Percentiles rank a stretch among this genome's conserved stretches.
Conservation (phyloP, 2,113 vertebrate genomes). For the Chelonoidis abingdonii region DNA sequence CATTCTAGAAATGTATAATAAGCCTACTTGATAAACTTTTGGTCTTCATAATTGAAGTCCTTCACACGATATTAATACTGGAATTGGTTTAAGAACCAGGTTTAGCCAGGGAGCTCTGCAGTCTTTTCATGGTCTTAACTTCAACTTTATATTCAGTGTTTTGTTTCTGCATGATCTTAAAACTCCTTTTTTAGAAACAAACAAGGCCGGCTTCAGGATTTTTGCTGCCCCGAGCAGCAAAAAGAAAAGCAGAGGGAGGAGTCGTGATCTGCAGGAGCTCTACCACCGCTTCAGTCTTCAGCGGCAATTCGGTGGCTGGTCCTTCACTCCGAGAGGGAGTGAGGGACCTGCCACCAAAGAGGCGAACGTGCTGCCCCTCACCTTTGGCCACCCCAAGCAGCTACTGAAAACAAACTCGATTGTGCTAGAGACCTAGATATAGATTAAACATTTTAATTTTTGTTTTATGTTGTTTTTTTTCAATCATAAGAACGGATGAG, state of each 20-base stretch:
- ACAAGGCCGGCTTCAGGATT: neutral
- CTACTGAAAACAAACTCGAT: neutral
- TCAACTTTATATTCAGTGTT: neutral
- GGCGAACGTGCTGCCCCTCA: no score
- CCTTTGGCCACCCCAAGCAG: no score
- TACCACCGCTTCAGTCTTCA: no score
- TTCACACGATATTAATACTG: neutral
- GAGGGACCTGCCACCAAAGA: no score
- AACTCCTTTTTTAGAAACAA: neutral
- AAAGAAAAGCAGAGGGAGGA: no score
- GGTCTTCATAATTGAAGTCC: neutral
- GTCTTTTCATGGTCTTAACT: neutral
- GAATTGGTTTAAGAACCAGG: neutral
- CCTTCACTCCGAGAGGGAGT: no score
- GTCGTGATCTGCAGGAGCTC: no score
- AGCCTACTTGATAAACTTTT: neutral
- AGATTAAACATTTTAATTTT: neutral
- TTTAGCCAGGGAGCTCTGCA: neutral
- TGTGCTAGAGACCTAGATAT: neutral
- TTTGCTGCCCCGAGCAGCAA: no score
- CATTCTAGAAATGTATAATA: neutral
- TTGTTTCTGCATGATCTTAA: neutral
- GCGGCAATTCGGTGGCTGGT: no score
- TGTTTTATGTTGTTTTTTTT: neutral
- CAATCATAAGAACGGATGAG: conserved; percentile 75